Evolutionary conservation across 2,888 invertebrate species (phyloP), one percentile per base, ranked within the genome.

Genomic region (Scaptodrosophila latifasciaeformis): DNA sequence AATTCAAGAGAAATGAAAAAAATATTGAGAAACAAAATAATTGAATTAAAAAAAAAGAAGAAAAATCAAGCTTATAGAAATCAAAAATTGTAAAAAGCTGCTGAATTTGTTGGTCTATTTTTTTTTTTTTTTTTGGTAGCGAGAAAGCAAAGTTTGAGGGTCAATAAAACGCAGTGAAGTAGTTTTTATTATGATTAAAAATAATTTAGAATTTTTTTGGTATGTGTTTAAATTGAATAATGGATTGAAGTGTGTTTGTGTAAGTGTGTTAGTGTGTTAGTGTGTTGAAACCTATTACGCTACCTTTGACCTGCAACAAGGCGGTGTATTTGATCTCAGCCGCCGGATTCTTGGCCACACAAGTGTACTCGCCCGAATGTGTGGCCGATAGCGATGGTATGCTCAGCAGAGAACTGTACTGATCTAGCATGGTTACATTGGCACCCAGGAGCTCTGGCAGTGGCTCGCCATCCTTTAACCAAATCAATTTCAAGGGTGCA

Each of bases 281-380:
- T 48, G 54, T 46, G 18, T 57, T 76, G 69, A 57, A 65, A 58
- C 72, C 70, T 71, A 54, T 77, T 87, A 87, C 86, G 89, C 90
- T 92, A 92, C 92, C 92, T 92, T 92, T 92, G 86, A 92, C 92
- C 90, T 91, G 92, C 84, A 92, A 91, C 87, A 90, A 90, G 88
- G 92, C 92, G 87, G 91, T 92, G 89, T 90, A 92, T 89, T 92
- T 91, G 87, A 92, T 92, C 89, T 92, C 91, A 83, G 92, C 91
- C 84, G 92, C 92, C 83, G 91, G 91, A 88, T 92, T 92, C 88
- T 90, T 90, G 87, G 92, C 92, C 86, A 92, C 91, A 87, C 92
- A 92, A 72, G 92, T 92, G 88, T 92, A 92, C 87, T 92, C 91
- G 84, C 92, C 92, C 77, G 92, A 90, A 87, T 92, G 92, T 84